phyloP scores from a whole-genome alignment of 1,140 invertebrate genomes.

The Drosophila bifasciata region DNA sequence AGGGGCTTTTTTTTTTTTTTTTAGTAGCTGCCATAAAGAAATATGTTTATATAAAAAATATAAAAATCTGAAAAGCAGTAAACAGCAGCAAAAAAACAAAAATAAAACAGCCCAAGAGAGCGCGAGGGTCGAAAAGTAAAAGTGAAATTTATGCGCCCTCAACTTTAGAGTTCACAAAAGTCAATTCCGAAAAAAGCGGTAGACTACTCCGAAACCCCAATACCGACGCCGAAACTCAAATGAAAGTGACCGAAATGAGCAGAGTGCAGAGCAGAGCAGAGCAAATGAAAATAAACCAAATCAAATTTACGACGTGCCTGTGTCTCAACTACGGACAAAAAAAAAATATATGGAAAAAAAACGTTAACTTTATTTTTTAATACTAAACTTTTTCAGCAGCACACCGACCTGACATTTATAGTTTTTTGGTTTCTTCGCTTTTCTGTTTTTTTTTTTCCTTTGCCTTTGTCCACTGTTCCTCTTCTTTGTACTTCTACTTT shows the following conservation, averaged over 20 bases:
- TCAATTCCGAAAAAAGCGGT: slow-evolving; percentile 5
- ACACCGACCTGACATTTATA: too few relatives aligned
- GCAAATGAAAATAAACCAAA: slow-evolving; percentile 74
- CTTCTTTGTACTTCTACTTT: too few relatives aligned
- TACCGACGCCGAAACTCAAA: slow-evolving; percentile 53
- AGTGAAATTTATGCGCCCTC: slow-evolving; percentile 70
- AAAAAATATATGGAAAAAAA: not conserved
- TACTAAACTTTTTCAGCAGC: too few relatives aligned
- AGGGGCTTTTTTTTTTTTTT: slow-evolving; percentile 3
- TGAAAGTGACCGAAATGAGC: slow-evolving; percentile 53
- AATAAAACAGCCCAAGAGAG: slow-evolving; percentile 12
- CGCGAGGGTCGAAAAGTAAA: slow-evolving; percentile 47
- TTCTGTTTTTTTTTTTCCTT: too few relatives aligned
- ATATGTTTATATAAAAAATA: slow-evolving; percentile 36
- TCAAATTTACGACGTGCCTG: slow-evolving; percentile 73
- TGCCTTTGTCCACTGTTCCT: too few relatives aligned
- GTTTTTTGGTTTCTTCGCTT: too few relatives aligned
- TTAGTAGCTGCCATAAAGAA: slow-evolving; percentile 44
- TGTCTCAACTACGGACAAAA: slow-evolving; percentile 34
- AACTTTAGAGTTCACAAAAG: slow-evolving; percentile 34
- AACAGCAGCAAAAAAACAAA: slow-evolving; percentile 1
- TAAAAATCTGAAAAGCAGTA: slow-evolving; percentile 33
- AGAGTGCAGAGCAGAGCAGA: slow-evolving; percentile 17
- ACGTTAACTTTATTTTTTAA: not conserved
- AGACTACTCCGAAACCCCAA: slow-evolving; percentile 4